Percentiles rank a stretch among this genome's conserved stretches.
phyloP scores from a whole-genome alignment of 2,797 vertebrate species.

The Chelonia mydas region DNA sequence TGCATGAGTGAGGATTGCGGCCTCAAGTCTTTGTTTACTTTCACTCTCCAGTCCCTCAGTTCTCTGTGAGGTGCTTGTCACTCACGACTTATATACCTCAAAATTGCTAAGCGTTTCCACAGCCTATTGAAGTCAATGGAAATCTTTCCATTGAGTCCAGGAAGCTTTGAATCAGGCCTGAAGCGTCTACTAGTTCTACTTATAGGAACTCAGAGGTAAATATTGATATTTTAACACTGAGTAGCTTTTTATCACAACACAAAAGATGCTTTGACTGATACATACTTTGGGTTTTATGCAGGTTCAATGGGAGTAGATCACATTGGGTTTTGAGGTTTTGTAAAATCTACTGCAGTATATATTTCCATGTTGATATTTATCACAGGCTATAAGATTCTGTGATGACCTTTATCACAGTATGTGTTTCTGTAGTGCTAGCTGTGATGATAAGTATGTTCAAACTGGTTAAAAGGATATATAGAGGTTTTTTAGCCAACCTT shows the following conservation, averaged over 20 bases:
- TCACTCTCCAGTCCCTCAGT: neutral
- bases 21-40: neutral
- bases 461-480: neutral
- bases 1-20: neutral
- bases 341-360: neutral
- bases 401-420: neutral
- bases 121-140: neutral
- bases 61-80: neutral
- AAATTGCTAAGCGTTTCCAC: neutral
- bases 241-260: too few species aligned
- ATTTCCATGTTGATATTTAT: neutral
- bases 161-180: neutral
- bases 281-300: too few species aligned
- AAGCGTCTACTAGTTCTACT: too few species aligned
- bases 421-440: neutral
- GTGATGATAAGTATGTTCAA: neutral
- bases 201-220: too few species aligned
- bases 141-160: neutral
- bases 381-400: neutral
- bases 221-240: too few species aligned
- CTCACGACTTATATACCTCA: neutral
- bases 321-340: too few species aligned
- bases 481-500: neutral
- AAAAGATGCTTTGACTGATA: too few species aligned
- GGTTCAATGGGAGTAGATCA: too few species aligned